A percentile compares a stretch with the other conserved stretches of the same genome.
Conservation (phyloP, 2,888 invertebrate species). For the Dastarcus helophoroides region DNA sequence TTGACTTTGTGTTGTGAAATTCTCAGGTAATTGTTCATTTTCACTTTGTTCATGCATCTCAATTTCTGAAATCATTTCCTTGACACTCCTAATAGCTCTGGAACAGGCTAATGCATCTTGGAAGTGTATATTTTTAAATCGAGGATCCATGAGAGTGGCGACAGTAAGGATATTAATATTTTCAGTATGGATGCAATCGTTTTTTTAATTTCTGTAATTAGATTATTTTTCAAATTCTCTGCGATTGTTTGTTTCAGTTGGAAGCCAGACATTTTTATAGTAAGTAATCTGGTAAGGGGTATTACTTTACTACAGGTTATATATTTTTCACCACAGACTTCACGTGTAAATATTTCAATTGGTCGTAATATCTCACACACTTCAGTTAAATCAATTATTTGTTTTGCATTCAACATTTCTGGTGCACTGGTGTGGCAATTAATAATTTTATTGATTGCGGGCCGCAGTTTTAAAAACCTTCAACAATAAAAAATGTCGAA, state of each 20-base stretch:
- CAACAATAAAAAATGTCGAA: slow-evolving; percentile 21
- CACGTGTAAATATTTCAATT: slow-evolving; percentile 23
- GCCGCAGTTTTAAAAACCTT: slow-evolving; percentile 22
- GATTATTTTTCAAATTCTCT: slow-evolving; percentile 4
- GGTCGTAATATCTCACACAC: slow-evolving; percentile 19
- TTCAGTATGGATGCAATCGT: slow-evolving; percentile 8
- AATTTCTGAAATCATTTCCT: neutral
- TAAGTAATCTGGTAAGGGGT: slow-evolving; percentile 5
- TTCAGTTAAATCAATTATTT: slow-evolving; percentile 18
- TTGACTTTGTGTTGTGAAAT: neutral
- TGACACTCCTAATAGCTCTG: slow-evolving; percentile 3
- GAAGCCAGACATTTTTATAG: slow-evolving; percentile 6
- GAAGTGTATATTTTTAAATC: slow-evolving; percentile 9
- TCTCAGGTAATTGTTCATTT: neutral
- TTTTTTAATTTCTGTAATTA: slow-evolving; percentile 5
- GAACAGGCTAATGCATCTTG: slow-evolving; percentile 7
- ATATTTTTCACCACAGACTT: slow-evolving; percentile 25
- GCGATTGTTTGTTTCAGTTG: slow-evolving; percentile 4
- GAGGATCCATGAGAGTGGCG: slow-evolving; percentile 9
- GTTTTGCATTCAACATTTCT: slow-evolving; percentile 21
- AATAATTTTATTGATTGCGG: slow-evolving; percentile 21
- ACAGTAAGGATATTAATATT: slow-evolving; percentile 3
- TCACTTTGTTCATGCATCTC: neutral
- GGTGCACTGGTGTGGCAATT: slow-evolving; percentile 21
- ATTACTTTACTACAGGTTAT: slow-evolving; percentile 11